Conservation (phyloP, 2,888 invertebrate genomes). For the Pediacus dermestoides region DNA sequence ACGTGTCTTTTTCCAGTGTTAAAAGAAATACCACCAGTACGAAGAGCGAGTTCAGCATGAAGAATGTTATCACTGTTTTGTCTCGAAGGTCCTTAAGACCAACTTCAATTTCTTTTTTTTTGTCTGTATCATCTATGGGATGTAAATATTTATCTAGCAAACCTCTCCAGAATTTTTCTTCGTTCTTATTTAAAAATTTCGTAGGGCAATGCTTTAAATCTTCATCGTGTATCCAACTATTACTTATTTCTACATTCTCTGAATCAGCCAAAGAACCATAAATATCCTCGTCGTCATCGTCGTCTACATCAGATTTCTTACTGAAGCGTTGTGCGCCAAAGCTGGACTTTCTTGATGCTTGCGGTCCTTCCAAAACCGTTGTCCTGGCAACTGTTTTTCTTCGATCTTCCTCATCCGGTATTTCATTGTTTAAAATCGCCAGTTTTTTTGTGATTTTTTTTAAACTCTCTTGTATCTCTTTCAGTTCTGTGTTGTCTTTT, state of each 20-base stretch:
- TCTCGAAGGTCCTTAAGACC: constrained; percentile 62
- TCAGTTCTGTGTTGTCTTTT: constrained; percentile 48
- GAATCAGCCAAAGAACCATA: constrained; percentile 58
- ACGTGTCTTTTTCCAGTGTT: constrained; percentile 66
- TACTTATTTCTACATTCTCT: no score
- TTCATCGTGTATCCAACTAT: constrained; percentile 67
- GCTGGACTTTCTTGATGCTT: constrained; percentile 23
- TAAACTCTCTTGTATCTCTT: constrained; percentile 42
- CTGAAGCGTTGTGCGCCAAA: constrained; percentile 5
- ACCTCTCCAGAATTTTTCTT: constrained; percentile 74
- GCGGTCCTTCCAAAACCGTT: constrained; percentile 29
- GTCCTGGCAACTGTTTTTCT: constrained; percentile 22
- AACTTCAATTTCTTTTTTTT: constrained; percentile 50
- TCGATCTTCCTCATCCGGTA: constrained; percentile 17
- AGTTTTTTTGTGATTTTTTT: constrained; percentile 49
- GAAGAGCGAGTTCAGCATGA: constrained; percentile 75
- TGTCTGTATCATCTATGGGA: constrained; percentile 66
- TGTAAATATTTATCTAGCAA: constrained; percentile 71
- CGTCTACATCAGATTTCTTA: constrained; percentile 8
- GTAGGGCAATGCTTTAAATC: constrained; percentile 63
- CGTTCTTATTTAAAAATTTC: constrained; percentile 61
- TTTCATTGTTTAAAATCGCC: constrained; percentile 29
- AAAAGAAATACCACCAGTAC: constrained; percentile 70
- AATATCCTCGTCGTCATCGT: constrained; percentile 47
- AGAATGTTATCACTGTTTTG: constrained; percentile 64